These are phyloP conservation scores for Scelioninae gen. 1 DNA, from an alignment of 2,888 invertebrate species.

Conservation along the genomic window DNA sequence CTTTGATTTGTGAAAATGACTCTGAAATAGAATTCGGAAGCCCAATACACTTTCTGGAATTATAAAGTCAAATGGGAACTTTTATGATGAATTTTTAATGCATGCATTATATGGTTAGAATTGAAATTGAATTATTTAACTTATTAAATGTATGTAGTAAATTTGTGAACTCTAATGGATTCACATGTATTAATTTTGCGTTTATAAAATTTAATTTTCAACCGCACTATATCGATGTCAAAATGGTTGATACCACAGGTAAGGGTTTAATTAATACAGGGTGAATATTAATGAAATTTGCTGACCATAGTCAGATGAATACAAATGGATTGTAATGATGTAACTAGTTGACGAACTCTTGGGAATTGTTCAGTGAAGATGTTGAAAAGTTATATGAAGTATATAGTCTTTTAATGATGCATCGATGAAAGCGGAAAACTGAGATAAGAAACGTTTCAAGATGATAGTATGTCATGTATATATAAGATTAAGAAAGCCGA, in stretches of 20 bases:
- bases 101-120: neutral
- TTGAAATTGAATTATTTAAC: neutral
- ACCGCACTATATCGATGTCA: neutral
- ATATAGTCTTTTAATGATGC: conserved; percentile 12
- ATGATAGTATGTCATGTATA: conserved; percentile 11
- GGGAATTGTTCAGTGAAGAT: conserved; percentile 1
- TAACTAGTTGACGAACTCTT: neutral
- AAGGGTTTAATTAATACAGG: conserved; percentile 6
- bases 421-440: conserved; percentile 19
- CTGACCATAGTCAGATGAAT: neutral
- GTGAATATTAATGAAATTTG: conserved; percentile 21
- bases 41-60: neutral
- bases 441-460: conserved; percentile 30
- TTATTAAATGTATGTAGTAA: too few species aligned
- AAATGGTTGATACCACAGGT: conserved; percentile 5
- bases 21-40: neutral
- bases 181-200: neutral
- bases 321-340: conserved; percentile 11
- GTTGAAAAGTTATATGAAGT: conserved; percentile 19
- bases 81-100: neutral
- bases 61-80: neutral
- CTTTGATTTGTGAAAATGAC: conserved; percentile 5
- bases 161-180: neutral
- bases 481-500: conserved; percentile 6
- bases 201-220: conserved; percentile 1